A percentile compares a stretch with the other conserved stretches of the same genome.
These are phyloP conservation scores for Malurus alboscapulatus DNA, from an alignment of 2,113 vertebrate genomes.

Conservation along the genomic window DNA sequence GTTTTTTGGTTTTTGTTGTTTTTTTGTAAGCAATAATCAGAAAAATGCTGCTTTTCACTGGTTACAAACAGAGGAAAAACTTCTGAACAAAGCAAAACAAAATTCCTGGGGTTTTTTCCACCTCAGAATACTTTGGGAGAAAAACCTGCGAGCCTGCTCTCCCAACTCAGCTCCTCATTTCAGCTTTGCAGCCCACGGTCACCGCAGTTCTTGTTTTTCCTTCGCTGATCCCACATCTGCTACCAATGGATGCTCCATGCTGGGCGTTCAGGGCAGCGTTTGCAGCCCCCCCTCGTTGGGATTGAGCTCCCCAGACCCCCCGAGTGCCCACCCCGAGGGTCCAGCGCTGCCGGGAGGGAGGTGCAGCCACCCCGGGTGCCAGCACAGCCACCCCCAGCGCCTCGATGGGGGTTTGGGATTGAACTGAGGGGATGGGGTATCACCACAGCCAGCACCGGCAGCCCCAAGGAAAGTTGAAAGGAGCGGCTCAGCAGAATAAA, in stretches of 20 bases:
- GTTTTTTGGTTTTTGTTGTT: background rate
- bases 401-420: accelerated
- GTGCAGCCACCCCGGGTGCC: accelerated
- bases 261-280: background rate
- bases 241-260: accelerated
- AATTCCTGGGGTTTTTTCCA: background rate
- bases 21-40: background rate
- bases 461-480: background rate
- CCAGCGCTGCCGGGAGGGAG: accelerated
- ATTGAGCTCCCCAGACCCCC: background rate
- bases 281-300: background rate
- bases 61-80: background rate
- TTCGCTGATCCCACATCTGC: background rate
- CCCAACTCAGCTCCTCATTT: accelerated
- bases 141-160: background rate
- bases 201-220: background rate
- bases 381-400: background rate
- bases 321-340: accelerated
- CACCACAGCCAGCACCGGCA: background rate
- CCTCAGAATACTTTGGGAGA: background rate
- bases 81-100: background rate
- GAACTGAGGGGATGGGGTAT: background rate
- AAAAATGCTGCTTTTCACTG: background rate
- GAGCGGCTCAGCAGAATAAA: background rate
- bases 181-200: background rate